Base-by-base conservation (phyloP, 2,797 vertebrate genomes). In the Onychomys torridus region DNA sequence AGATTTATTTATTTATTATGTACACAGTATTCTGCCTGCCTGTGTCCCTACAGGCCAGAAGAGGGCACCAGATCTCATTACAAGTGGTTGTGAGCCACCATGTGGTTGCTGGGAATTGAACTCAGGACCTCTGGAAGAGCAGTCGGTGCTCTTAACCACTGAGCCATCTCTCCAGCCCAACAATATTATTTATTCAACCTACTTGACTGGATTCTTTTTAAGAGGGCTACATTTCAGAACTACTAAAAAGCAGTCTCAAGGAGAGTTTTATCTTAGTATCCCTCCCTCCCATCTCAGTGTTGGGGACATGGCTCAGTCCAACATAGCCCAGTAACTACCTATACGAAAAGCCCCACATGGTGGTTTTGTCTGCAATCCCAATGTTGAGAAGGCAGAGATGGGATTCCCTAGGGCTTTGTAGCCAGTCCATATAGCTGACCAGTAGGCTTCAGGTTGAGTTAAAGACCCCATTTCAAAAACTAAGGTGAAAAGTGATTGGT, bases 181-280 rank as follows among this genome's bases (percentile, higher is more conserved):
- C 6, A 43, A 40, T 61, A 84, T 34, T 37, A 87, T 34, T 55
- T 71, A 65, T 81, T 89, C 55, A n/a, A 61, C 23, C 37, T 91
- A n/a, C 1, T 69, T 71, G 40, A 34, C 40, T 67, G 11, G 9
- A 92, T 85, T 91, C 32, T 86, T 71, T 83, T 94, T n/a, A 83
- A 90, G 91, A 93, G 25, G 76, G 37, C 27, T 59, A 32, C 79
- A 92, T 82, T 89, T n/a, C 91, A 94, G 65, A 88, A 83, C 4
- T n/a, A 85, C 40, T 94, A 71, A 95, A 95, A 61, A 82, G 52
- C 14, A 63, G 49, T 79, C 32, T 79, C 10, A 4, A 55, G 49
- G 49, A 55, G 2, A 79, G 32, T 55, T 55, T 21, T n/a, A 79
- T 5, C 77, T 13, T 52, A 79, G 77, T 5, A n/a, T 57, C 77